A percentile compares a stretch with the other conserved stretches of the same genome.
These are phyloP conservation scores for Drosophila sucinea DNA, from an alignment of 1,140 invertebrate genomes.

Conservation along the genomic window DNA sequence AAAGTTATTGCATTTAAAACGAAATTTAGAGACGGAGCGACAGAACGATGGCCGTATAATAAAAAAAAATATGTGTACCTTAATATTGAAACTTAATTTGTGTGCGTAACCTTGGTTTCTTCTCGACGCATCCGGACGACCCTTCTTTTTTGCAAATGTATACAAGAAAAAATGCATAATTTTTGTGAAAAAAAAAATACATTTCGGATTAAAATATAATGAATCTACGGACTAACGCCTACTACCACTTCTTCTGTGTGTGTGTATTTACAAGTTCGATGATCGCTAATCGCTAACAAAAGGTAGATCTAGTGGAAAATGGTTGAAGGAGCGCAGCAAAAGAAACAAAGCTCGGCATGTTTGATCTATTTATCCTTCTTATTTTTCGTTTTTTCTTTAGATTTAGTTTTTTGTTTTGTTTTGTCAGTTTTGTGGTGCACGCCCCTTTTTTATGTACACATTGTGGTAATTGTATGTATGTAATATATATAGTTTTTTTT, in stretches of 20 bases:
- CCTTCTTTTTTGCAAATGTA: neutral
- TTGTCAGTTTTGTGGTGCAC: constrained; percentile 14
- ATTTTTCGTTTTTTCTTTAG: neutral
- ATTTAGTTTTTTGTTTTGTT: neutral
- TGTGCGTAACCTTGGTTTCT: neutral
- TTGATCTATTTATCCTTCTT: constrained; percentile 1
- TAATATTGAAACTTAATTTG: too few species aligned
- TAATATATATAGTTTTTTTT: constrained; percentile 9
- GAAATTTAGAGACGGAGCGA: too few species aligned
- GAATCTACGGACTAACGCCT: constrained; percentile 4
- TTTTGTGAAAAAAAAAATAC: neutral
- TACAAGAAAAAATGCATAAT: constrained; percentile 24
- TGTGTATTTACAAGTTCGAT: constrained; percentile 71
- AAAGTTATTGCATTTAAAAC: too few species aligned
- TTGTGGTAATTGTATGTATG: constrained; percentile 20
- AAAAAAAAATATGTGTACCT: too few species aligned
- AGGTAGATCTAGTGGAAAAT: constrained; percentile 37
- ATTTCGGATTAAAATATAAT: neutral
- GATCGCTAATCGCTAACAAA: constrained; percentile 47
- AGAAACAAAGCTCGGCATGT: constrained; percentile 33
- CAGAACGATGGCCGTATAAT: too few species aligned
- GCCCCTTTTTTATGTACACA: constrained; percentile 47
- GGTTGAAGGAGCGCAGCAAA: constrained; percentile 21
- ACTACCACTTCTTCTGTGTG: neutral
- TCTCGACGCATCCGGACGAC: too few species aligned